Evolutionary conservation across 1,140 invertebrate species (phyloP), one percentile per base, ranked within the genome.

Genomic region (Metopolophium dirhodum): DNA sequence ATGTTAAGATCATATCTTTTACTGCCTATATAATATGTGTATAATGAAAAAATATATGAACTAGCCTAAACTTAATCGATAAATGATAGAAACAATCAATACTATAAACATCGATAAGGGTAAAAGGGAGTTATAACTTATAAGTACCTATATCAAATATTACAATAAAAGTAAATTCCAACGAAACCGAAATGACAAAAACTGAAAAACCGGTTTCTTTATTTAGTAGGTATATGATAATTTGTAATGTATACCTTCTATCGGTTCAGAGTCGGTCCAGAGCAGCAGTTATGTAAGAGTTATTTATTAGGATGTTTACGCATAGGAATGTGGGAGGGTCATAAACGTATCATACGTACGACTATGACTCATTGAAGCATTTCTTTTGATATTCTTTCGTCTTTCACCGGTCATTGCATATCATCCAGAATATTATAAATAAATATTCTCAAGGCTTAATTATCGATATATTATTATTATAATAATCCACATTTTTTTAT

Each of bases 281-380:
- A 90, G 18, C 54, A 90, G 35, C 51, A 41, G 88, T 41, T 41
- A n/a, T 77, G 47, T 92, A 49, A 92, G 91, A 92, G 91, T 92
- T 54, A 92, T 92, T 92, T 92, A 93, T 93, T 93, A 45, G 82
- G 82, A 85, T 85, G 82, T 85, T 57, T 93, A 86, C 49, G 37
- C 82, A 57, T 86, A 86, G 91, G 91, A 93, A 93, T 93, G 91
- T 93, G 91, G 49, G 82, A 93, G 23, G 49, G 49, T 54, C 82
- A 54, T 93, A n/a, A n/a, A n/a, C n/a, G n/a, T n/a, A n/a, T n/a
- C n/a, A n/a, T n/a, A n/a, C 8, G 9, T 68, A 51, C 22, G 20
- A 26, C 82, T 11, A 26, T 93, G 91, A 93, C 68, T 93, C 91
- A 93, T 93, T 51, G 2, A 20, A 41, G 41, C 91, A 57, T 85